Percentiles rank a stretch among this genome's conserved stretches.
These are phyloP conservation scores for Synanthedon formicaeformis DNA, from an alignment of 2,888 invertebrate genomes.

Conservation along the genomic window DNA sequence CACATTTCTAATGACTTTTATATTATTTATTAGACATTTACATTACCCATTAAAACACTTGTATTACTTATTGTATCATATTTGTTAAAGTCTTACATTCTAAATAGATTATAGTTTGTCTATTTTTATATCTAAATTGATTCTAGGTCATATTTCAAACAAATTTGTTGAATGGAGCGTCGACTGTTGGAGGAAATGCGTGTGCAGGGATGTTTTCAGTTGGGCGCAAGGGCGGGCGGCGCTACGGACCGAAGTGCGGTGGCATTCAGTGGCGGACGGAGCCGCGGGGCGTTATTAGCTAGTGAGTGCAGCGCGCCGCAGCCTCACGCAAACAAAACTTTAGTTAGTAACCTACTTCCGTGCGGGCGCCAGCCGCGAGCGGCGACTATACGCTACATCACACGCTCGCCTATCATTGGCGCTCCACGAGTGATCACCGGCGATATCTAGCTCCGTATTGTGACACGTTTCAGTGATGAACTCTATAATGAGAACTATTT, in stretches of 20 bases:
- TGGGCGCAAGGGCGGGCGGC: constrained; percentile 37
- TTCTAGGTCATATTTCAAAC: too few species aligned
- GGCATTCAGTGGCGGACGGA: constrained; percentile 16
- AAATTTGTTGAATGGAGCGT: constrained; percentile 9
- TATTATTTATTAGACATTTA: too few species aligned
- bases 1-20: too few species aligned
- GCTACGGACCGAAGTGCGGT: constrained; percentile 27
- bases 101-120: too few species aligned
- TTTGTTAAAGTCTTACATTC: too few species aligned
- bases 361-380: constrained; percentile 64
- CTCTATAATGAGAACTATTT: constrained; percentile 39
- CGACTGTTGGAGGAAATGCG: constrained; percentile 2
- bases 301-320: constrained; percentile 59
- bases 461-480: constrained; percentile 49
- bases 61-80: too few species aligned
- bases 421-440: constrained; percentile 5
- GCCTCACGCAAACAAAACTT: constrained; percentile 71
- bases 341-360: constrained; percentile 71
- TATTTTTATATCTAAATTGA: too few species aligned
- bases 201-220: constrained; percentile 12
- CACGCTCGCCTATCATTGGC: constrained; percentile 19
- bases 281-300: constrained; percentile 37
- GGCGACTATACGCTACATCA: constrained; percentile 33
- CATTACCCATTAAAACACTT: too few species aligned
- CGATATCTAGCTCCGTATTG: not conserved